Evolutionary conservation across 2,888 invertebrate species (phyloP).

Genomic region (Agrochola macilenta): DNA sequence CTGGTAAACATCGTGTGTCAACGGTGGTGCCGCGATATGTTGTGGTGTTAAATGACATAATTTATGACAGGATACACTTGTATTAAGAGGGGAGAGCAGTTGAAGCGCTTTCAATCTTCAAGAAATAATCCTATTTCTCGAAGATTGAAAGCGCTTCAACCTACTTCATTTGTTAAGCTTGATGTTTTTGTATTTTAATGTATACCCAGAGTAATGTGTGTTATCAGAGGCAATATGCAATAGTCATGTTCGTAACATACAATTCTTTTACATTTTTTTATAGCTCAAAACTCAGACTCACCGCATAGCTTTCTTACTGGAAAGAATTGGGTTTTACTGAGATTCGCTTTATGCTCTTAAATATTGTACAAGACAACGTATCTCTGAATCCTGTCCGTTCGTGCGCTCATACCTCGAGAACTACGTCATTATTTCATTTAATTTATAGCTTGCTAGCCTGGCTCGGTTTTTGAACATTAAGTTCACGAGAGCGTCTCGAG

Average conservation of each 20-base stretch:
- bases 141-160: too few relatives aligned
- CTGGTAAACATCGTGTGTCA: constrained; percentile 75
- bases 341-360: background rate
- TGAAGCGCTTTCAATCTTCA: constrained; percentile 35
- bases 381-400: background rate
- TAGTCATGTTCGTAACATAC: background rate
- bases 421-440: too few relatives aligned
- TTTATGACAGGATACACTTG: constrained; percentile 72
- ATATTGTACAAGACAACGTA: too few relatives aligned
- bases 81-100: constrained; percentile 48
- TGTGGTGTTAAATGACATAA: constrained; percentile 75
- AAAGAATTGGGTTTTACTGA: background rate
- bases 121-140: too few relatives aligned
- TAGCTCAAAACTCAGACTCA: background rate
- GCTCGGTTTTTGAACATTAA: background rate
- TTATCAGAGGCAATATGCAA: background rate
- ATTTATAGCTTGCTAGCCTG: too few relatives aligned
- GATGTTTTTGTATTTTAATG: background rate
- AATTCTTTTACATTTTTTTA: background rate
- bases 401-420: background rate
- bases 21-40: constrained; percentile 70
- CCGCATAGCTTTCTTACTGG: background rate
- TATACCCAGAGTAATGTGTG: background rate
- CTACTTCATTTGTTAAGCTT: background rate
- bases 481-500: background rate